Conservation (phyloP, 1,140 invertebrate genomes). For the Wiebesia pumilae region DNA sequence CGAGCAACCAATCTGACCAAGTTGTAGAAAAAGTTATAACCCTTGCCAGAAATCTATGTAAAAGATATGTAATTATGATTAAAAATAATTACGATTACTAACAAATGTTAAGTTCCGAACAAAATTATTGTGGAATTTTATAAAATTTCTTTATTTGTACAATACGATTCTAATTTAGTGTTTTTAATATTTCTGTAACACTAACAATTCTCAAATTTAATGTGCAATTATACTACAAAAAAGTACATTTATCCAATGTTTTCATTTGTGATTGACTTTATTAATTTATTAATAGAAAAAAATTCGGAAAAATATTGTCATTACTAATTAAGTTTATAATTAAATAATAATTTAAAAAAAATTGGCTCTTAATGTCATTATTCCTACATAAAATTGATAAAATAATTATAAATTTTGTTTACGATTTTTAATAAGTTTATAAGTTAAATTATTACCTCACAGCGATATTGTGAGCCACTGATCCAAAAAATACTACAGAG, state of each 20-base stretch:
- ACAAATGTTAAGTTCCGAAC: background rate
- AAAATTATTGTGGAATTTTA: too few species aligned
- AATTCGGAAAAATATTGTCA: too few species aligned
- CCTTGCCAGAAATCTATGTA: slow-evolving; percentile 74
- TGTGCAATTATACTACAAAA: too few species aligned
- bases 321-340: too few species aligned
- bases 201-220: too few species aligned
- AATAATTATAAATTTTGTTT: background rate
- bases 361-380: too few species aligned
- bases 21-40: slow-evolving; percentile 73
- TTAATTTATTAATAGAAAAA: too few species aligned
- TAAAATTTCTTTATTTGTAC: too few species aligned
- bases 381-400: background rate
- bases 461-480: slow-evolving; percentile 76
- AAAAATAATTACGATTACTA: background rate
- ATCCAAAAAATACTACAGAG: slow-evolving; percentile 77
- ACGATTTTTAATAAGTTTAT: slow-evolving; percentile 1
- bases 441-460: slow-evolving; percentile 70
- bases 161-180: too few species aligned
- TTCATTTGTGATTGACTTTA: background rate
- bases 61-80: slow-evolving; percentile 43
- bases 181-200: too few species aligned
- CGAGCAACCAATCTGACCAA: slow-evolving; percentile 77
- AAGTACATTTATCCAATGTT: background rate
- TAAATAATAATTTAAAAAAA: too few species aligned